These are phyloP conservation scores for Elephas maximus DNA, from an alignment of 2,113 vertebrate species.

Conservation along the genomic window DNA sequence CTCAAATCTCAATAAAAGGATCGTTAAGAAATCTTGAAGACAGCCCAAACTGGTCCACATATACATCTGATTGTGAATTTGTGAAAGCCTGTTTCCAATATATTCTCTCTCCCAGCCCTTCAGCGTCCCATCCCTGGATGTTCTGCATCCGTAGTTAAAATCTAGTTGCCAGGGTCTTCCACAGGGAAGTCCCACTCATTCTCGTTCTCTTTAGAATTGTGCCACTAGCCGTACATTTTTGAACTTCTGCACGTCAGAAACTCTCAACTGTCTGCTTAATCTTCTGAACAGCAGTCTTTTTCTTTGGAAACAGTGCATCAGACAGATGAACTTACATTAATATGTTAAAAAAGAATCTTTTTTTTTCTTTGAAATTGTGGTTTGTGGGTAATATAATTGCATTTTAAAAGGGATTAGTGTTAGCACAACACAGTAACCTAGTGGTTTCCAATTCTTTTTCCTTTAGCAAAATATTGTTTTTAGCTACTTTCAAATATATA, in stretches of 20 bases:
- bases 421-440: neutral
- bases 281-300: neutral
- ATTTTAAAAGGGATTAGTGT: neutral
- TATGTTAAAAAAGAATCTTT: neutral
- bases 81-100: neutral
- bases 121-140: neutral
- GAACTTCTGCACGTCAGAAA: neutral
- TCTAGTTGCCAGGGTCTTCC: neutral
- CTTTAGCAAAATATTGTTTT: conserved; percentile 23
- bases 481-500: neutral
- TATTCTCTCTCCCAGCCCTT: neutral
- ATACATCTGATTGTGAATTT: neutral
- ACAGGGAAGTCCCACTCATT: neutral
- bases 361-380: neutral
- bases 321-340: neutral
- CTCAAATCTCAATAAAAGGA: neutral
- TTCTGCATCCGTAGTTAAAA: neutral
- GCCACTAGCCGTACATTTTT: neutral
- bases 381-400: neutral
- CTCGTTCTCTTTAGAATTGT: neutral
- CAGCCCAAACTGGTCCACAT: neutral
- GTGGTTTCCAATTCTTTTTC: neutral
- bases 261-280: neutral
- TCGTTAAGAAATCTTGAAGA: neutral
- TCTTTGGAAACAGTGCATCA: neutral